These are phyloP conservation scores for Passer domesticus DNA, from an alignment of 2,113 vertebrate genomes.

Conservation along the genomic window DNA sequence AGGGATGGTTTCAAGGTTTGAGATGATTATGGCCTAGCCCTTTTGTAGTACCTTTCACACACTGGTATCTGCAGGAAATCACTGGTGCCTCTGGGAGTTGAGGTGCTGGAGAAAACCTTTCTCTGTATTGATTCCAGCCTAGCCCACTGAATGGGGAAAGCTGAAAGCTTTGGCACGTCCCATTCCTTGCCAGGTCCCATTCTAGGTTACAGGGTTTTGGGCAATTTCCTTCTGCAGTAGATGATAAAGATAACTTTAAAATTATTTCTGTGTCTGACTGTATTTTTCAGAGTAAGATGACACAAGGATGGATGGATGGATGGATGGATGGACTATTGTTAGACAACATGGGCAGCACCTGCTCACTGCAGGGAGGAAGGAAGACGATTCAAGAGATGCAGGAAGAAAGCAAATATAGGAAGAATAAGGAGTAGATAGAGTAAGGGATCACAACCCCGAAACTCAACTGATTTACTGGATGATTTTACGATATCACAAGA, in stretches of 20 bases:
- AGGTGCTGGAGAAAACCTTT: neutral
- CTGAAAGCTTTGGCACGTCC: neutral
- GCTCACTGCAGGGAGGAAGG: neutral
- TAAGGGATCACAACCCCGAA: rapidly evolving
- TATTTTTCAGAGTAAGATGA: neutral
- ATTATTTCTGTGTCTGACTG: neutral
- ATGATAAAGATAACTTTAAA: neutral
- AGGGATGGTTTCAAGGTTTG: neutral
- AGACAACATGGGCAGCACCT: neutral
- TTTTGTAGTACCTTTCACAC: neutral
- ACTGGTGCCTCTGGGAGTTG: neutral
- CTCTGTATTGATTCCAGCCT: neutral
- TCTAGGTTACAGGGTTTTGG: neutral
- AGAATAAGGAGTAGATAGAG: neutral
- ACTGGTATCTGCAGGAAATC: neutral
- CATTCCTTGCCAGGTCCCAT: neutral
- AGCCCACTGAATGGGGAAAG: neutral
- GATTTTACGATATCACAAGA: neutral
- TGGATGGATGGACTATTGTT: neutral
- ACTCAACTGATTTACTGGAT: neutral
- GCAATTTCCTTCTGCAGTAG: neutral
- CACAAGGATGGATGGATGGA: no score
- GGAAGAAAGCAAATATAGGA: neutral
- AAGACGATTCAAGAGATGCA: neutral
- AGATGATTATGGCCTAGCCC: neutral